Percentiles rank a stretch among this genome's conserved stretches.
Evolutionary conservation across 1,140 invertebrate genomes (phyloP).

Genomic region (Bombus breviceps): DNA sequence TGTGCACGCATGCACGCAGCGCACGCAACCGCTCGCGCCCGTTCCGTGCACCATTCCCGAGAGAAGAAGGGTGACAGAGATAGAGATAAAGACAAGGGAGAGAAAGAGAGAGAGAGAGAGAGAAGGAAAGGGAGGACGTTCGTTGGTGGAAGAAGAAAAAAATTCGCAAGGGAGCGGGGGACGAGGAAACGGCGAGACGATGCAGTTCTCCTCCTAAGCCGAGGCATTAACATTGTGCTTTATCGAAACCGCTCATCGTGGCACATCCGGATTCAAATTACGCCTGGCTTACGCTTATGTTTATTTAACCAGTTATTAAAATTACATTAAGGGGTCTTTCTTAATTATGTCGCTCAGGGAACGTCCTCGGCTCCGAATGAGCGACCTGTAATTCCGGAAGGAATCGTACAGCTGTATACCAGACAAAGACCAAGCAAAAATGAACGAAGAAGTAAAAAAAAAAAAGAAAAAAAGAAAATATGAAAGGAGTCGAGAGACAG

Average conservation of each 20-base stretch:
- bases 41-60: background rate
- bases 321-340: constrained; percentile 77
- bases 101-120: background rate
- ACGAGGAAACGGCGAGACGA: constrained; percentile 31
- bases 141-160: background rate
- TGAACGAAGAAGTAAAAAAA: background rate
- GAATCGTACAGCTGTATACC: constrained; percentile 1
- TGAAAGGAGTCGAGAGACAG: constrained; percentile 8
- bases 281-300: constrained; percentile 79
- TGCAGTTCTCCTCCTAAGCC: constrained; percentile 52
- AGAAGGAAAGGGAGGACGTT: background rate
- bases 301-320: constrained; percentile 83
- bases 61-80: background rate
- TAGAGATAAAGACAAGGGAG: background rate
- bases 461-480: constrained; percentile 1
- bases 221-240: constrained; percentile 74
- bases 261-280: constrained; percentile 82
- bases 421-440: constrained; percentile 3
- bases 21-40: constrained; percentile 41
- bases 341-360: constrained; percentile 72
- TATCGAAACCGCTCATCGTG: constrained; percentile 80
- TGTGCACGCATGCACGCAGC: constrained; percentile 53
- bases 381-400: constrained; percentile 56
- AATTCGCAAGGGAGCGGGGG: constrained; percentile 13
- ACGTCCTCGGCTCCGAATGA: constrained; percentile 37